phyloP scores from a whole-genome alignment of 2,888 invertebrate genomes.

The Lasioglossum figueresi region DNA sequence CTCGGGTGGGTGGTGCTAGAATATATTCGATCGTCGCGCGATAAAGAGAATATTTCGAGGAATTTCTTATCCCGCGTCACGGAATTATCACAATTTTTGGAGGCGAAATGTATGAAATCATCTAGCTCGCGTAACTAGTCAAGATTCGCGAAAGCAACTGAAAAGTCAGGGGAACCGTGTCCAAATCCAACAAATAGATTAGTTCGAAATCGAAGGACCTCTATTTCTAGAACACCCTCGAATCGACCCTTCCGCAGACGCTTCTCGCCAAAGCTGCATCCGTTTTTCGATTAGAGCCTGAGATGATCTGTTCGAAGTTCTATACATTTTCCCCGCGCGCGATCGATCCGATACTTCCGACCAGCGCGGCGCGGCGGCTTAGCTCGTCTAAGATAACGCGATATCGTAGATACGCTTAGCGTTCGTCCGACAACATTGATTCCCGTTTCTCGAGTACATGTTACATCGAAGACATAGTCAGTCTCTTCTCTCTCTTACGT shows the following conservation, averaged over 20 bases:
- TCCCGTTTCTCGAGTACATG: constrained; percentile 2
- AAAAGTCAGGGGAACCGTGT: background rate
- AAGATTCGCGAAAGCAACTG: background rate
- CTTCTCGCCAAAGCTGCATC: background rate
- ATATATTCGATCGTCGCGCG: background rate
- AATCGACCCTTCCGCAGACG: background rate
- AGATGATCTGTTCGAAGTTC: background rate
- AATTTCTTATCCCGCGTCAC: background rate
- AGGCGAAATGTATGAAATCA: background rate
- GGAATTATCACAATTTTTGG: background rate
- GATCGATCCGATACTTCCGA: background rate
- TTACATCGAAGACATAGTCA: constrained; percentile 42
- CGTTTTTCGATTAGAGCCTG: background rate
- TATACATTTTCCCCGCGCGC: background rate
- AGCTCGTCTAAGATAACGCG: constrained; percentile 5
- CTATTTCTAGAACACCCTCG: background rate
- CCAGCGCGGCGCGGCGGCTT: background rate
- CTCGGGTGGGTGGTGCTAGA: background rate
- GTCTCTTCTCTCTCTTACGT: constrained; percentile 52
- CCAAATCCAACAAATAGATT: background rate
- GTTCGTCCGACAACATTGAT: constrained; percentile 8
- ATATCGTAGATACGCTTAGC: background rate
- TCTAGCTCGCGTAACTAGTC: background rate
- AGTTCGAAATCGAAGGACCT: background rate
- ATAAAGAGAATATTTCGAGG: background rate